Base-by-base conservation (phyloP, 1,140 invertebrate genomes). In the Globodera rostochiensis region DNA sequence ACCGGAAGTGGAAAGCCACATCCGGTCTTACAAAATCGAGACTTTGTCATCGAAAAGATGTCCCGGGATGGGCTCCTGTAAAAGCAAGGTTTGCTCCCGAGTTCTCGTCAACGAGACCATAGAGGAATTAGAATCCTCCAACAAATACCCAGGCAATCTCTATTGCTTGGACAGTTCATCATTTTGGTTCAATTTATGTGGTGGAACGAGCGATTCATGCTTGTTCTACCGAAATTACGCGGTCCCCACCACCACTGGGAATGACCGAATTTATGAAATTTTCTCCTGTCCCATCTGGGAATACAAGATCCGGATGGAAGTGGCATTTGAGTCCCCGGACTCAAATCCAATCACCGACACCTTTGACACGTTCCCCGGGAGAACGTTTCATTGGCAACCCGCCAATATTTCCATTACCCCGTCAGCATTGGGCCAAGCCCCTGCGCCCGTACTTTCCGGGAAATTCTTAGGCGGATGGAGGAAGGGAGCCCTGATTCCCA, bases 221-320 rank as follows among this genome's bases (percentile, higher is more conserved):
- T 13, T 60, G 13, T 60, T 13, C 15, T 60, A 60, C 13, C 13
- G 57, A 13, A 60, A 60, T 13, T 60, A 8, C 15, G 57, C 57
- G 3, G 13, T 60, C 15, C 57, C 7, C 6, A 60, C 57, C 13
- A 60, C 7, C 7, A 3, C 3, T 3, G 57, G 57, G 15, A 60
- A 6, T 8, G 3, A 60, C 7, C 15, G 7, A 11, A 13, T 73
- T n/a, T 73, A 47, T 19, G 71, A 73, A 50, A 46, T 73, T 15
- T 73, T 73, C 19, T 19, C 11, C 4, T 73, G 71, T 19, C 71
- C 71, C 19, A 19, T 19, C 71, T 73, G 71, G 71, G 19, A 73
- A 6, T 73, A 19, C 19, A 73, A 21, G 13, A 73, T 73, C 15
- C 3, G 4, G 11, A 13, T 13, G 13, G 13, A 15, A 13, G 57